Evolutionary conservation across 2,797 vertebrate species (phyloP).

Genomic region (Tolypeutes matacus): DNA sequence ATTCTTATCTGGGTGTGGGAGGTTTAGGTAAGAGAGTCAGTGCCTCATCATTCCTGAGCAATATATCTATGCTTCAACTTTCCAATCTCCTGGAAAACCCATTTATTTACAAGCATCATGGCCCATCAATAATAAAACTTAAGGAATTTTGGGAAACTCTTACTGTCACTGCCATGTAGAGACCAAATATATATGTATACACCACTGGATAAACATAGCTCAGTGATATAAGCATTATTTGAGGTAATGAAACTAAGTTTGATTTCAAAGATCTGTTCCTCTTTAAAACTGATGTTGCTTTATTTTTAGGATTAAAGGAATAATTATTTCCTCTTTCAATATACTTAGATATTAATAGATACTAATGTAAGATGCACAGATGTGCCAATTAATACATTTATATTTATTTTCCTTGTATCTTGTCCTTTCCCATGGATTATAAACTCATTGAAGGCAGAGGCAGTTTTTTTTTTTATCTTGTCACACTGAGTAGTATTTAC

Average conservation of each 20-base stretch:
- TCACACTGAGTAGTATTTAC: not conserved
- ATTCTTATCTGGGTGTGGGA: not conserved
- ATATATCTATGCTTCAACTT: not conserved
- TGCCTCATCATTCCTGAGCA: not conserved
- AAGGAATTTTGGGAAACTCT: not conserved
- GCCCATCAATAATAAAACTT: not conserved
- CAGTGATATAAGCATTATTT: not conserved
- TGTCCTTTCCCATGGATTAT: not conserved
- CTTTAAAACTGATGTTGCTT: not conserved
- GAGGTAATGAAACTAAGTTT: not conserved
- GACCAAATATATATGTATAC: no score
- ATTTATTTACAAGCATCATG: not conserved
- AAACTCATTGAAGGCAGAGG: not conserved
- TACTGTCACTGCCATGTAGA: not conserved
- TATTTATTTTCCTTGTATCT: not conserved
- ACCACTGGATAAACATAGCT: not conserved
- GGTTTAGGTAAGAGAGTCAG: not conserved
- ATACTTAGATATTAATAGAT: not conserved
- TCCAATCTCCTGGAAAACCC: not conserved
- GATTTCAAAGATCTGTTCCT: not conserved
- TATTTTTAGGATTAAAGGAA: not conserved
- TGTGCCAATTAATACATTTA: not conserved
- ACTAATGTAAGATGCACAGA: not conserved
- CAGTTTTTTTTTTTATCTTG: not conserved
- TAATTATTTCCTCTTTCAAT: not conserved